These are phyloP conservation scores for Sinosuthora webbiana DNA, from an alignment of 2,113 vertebrate species.

Conservation along the genomic window DNA sequence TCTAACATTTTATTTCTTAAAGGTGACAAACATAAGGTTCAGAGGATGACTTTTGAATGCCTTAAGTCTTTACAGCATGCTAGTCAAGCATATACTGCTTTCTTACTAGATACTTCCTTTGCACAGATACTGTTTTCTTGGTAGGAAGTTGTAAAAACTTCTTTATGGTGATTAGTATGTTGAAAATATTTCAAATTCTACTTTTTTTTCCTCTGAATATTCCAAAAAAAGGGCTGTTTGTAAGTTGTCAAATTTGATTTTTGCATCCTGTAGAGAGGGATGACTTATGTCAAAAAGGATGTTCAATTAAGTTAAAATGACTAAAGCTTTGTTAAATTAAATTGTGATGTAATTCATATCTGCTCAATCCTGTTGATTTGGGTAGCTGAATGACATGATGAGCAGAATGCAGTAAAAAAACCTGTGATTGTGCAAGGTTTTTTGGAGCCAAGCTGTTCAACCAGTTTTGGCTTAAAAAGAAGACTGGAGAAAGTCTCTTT, in stretches of 20 bases:
- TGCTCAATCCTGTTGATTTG: not conserved
- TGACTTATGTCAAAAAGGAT: not conserved
- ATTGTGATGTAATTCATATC: not conserved
- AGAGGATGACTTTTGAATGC: not conserved
- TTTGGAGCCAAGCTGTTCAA: not conserved
- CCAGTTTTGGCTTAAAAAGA: not conserved
- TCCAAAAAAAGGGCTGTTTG: not conserved
- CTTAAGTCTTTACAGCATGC: not conserved
- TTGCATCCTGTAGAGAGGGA: not conserved
- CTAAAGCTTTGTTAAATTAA: not conserved
- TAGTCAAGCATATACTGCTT: not conserved
- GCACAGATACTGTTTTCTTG: not conserved
- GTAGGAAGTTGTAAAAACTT: not conserved
- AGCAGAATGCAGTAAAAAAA: not conserved
- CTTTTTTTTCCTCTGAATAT: not conserved
- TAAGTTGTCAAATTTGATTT: not conserved
- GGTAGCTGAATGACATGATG: not conserved
- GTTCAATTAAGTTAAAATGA: not conserved
- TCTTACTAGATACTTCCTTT: not conserved
- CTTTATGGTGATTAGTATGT: not conserved
- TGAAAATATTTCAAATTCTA: not conserved
- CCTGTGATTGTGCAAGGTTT: not conserved
- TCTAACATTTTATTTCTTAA: not conserved
- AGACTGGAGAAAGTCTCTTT: not conserved
- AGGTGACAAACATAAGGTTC: not conserved